A percentile compares a stretch with the other conserved stretches of the same genome.
phyloP scores from a whole-genome alignment of 2,797 vertebrate species.

The Cichlasoma orientale region DNA sequence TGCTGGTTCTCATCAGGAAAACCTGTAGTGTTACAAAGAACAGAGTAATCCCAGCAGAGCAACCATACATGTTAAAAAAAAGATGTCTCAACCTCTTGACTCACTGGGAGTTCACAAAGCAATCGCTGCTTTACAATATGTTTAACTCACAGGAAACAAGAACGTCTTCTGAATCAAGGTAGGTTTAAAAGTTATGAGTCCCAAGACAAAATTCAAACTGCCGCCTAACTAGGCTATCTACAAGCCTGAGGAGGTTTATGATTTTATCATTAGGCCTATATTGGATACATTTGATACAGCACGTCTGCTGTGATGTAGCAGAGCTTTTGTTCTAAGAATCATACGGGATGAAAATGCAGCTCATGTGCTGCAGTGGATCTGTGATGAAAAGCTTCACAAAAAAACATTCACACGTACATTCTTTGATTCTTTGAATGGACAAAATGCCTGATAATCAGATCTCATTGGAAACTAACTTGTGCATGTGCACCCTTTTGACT shows the following conservation, averaged over 20 bases:
- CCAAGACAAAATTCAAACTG: conserved; percentile 57
- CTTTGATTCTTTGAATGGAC: neutral
- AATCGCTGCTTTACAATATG: conserved; percentile 55
- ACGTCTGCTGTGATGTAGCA: conserved; percentile 32
- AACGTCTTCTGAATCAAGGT: conserved; percentile 34
- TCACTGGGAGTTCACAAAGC: conserved; percentile 45
- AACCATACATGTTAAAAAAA: conserved; percentile 78
- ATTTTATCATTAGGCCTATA: conserved; percentile 59
- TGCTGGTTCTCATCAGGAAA: conserved; percentile 69
- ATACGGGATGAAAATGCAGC: conserved; percentile 18
- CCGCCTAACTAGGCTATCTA: conserved; percentile 63
- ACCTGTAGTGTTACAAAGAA: conserved; percentile 70
- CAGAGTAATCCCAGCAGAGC: conserved; percentile 82
- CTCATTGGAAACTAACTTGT: conserved; percentile 10
- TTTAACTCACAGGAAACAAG: conserved; percentile 56
- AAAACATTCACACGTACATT: conserved; percentile 4
- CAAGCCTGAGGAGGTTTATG: conserved; percentile 51
- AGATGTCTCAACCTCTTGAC: conserved; percentile 48
- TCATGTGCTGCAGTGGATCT: conserved; percentile 25
- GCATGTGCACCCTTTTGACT: neutral
- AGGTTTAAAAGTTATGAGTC: conserved; percentile 41
- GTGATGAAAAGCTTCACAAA: conserved; percentile 25
- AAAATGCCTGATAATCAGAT: conserved; percentile 18
- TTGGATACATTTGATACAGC: conserved; percentile 52
- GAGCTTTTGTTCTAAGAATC: conserved; percentile 22